Conservation (phyloP, 2,888 invertebrate genomes). For the Bursaphelenchus okinawaensis region DNA sequence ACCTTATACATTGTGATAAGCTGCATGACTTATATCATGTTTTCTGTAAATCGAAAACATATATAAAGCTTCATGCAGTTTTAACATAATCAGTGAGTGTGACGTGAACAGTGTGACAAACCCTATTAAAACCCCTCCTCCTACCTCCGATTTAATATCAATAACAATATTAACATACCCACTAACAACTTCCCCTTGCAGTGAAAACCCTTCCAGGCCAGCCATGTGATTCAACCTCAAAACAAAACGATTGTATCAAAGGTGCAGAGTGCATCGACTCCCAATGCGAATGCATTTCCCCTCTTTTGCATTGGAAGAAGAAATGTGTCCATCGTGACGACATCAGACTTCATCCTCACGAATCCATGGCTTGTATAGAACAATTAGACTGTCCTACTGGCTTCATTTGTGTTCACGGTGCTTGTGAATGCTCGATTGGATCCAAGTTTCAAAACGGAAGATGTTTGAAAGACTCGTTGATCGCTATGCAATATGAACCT, state of each 20-base stretch:
- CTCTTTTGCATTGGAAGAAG: conserved; percentile 47
- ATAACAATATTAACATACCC: conserved; percentile 2
- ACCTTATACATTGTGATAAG: no score
- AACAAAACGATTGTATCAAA: background rate
- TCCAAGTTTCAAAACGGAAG: conserved; percentile 9
- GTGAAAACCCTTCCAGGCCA: background rate
- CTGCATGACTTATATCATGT: no score
- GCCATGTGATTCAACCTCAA: background rate
- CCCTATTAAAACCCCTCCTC: background rate
- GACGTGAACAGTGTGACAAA: background rate
- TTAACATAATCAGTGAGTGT: conserved; percentile 2
- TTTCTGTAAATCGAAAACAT: no score
- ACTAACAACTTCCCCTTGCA: conserved; percentile 4
- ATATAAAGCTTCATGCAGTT: no score
- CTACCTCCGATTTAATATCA: background rate
- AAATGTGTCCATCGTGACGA: conserved; percentile 37
- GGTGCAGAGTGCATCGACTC: conserved; percentile 8
- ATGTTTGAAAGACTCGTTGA: conserved; percentile 1
- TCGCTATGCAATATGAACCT: background rate
- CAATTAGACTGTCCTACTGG: conserved; percentile 15
- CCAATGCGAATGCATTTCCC: conserved; percentile 46
- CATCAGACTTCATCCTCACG: background rate
- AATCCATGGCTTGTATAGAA: background rate
- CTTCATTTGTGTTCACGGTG: conserved; percentile 16
- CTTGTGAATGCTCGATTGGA: conserved; percentile 18